Conservation (phyloP, 2,113 vertebrate genomes). For the Cynopterus brachyotis region DNA sequence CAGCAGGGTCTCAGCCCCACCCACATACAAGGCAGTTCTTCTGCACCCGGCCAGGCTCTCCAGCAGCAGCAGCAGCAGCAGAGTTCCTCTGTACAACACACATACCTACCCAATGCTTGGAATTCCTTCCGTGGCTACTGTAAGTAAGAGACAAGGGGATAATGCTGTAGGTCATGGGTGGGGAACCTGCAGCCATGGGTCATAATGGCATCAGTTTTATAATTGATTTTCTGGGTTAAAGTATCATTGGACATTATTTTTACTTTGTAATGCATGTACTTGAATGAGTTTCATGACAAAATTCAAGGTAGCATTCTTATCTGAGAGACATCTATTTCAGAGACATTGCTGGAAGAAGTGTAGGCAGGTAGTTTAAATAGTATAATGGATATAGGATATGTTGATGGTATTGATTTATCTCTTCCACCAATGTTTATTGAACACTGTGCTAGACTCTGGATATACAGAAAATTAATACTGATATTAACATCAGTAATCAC, state of each 20-base stretch:
- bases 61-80: constrained; percentile 85
- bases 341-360: neutral
- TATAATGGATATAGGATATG: neutral
- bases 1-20: constrained; percentile 92
- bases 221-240: neutral
- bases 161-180: rapidly evolving
- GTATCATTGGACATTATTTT: neutral
- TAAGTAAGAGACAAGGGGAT: constrained; percentile 80
- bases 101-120: constrained; percentile 94
- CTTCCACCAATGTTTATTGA: neutral
- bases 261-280: neutral
- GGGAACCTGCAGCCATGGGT: neutral
- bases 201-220: neutral
- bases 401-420: neutral
- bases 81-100: constrained; percentile 91
- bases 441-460: neutral
- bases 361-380: neutral
- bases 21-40: constrained; percentile 86
- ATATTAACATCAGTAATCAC: neutral
- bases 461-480: neutral
- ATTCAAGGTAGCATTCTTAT: neutral
- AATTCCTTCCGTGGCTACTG: constrained; percentile 94
- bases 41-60: constrained; percentile 86
- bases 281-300: neutral
- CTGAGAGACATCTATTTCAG: neutral